Conservation (phyloP, 1,140 invertebrate species). For the Drosophila burlai region DNA sequence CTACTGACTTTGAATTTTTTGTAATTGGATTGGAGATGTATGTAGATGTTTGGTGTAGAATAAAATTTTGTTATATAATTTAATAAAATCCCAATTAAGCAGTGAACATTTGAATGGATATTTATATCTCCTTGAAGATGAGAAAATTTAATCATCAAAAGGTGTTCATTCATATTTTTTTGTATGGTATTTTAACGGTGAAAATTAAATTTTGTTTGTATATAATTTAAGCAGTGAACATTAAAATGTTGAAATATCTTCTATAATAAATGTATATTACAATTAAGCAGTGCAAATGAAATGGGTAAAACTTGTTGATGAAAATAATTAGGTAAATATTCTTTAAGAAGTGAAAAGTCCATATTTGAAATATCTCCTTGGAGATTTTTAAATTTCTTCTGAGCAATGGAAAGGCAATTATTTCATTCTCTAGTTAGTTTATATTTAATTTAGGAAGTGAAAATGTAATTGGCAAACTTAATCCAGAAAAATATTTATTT, state of each 20-base stretch:
- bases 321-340: too few species aligned
- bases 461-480: too few species aligned
- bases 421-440: not conserved
- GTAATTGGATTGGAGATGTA: not conserved
- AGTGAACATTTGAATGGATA: not conserved
- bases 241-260: not conserved
- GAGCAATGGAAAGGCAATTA: too few species aligned
- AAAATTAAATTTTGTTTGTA: not conserved
- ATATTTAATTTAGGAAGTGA: not conserved
- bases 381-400: too few species aligned
- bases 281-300: not conserved
- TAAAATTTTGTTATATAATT: not conserved
- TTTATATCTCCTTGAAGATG: not conserved
- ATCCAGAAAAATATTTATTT: too few species aligned
- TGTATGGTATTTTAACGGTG: not conserved
- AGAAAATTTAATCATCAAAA: not conserved
- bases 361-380: too few species aligned
- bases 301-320: not conserved
- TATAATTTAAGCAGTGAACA: not conserved
- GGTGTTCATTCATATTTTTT: not conserved
- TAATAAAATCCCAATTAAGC: not conserved
- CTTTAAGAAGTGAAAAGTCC: too few species aligned
- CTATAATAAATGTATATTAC: not conserved
- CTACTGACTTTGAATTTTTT: conserved; percentile 5
- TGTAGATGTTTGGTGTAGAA: not conserved